A percentile compares a stretch with the other conserved stretches of the same genome.
phyloP scores from a whole-genome alignment of 2,797 vertebrate species.

The Hyperoplus lanceolatus region DNA sequence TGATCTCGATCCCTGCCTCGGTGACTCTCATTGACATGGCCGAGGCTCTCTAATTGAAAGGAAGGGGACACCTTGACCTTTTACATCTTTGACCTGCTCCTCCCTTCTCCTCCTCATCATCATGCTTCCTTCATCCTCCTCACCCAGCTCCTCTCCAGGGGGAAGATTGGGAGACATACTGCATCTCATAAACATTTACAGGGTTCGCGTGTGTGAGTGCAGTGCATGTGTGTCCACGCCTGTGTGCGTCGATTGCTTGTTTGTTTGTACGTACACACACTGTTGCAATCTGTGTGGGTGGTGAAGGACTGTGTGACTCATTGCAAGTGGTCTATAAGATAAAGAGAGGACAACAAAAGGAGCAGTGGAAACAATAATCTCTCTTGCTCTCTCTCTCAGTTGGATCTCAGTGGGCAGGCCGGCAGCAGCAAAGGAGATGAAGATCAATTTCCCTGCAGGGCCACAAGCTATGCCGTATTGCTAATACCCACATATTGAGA shows the following conservation, averaged over 20 bases:
- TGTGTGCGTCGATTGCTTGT: slow-evolving; percentile 16
- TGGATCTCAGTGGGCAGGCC: slow-evolving; percentile 63
- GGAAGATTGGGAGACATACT: slow-evolving; percentile 50
- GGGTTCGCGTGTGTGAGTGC: slow-evolving; percentile 3
- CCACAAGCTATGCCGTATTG: slow-evolving; percentile 71
- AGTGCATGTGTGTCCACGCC: not conserved
- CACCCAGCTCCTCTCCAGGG: slow-evolving; percentile 35
- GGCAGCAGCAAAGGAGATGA: slow-evolving; percentile 64
- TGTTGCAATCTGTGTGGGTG: slow-evolving; percentile 60
- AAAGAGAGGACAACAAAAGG: slow-evolving; percentile 63
- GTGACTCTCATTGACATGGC: slow-evolving; percentile 61
- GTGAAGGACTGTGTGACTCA: slow-evolving; percentile 71
- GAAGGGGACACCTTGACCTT: slow-evolving; percentile 79
- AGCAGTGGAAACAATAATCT: slow-evolving; percentile 67
- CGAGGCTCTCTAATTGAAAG: slow-evolving; percentile 70
- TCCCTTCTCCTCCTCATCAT: slow-evolving; percentile 38
- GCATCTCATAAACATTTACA: slow-evolving; percentile 62
- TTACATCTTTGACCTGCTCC: slow-evolving; percentile 66
- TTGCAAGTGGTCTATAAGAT: slow-evolving; percentile 50
- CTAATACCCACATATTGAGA: slow-evolving; percentile 72
- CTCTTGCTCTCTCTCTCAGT: slow-evolving; percentile 15
- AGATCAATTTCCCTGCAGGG: slow-evolving; percentile 79
- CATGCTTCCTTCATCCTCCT: slow-evolving; percentile 48
- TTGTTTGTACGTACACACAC: slow-evolving; percentile 55
- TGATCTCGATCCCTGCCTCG: slow-evolving; percentile 60